Base-by-base conservation (phyloP, 2,888 invertebrate species). In the Bunonema sp. region DNA sequence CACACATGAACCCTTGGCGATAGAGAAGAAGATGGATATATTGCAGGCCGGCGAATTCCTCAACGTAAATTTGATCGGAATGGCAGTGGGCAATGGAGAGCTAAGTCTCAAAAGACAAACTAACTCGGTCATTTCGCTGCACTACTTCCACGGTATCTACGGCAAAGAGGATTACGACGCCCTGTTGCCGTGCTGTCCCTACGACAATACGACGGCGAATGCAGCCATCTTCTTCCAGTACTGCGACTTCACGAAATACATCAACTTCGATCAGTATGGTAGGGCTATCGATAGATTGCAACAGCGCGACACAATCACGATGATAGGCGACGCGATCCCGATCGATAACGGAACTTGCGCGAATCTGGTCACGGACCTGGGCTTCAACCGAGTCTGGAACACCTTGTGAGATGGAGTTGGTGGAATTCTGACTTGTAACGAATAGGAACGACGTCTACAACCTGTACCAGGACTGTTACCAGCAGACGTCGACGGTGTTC, bases 61-160 rank as follows among this genome's bases (percentile, higher is more conserved):
- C 20, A 44, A 47, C 21, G 31, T 61, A 23, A 61, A 61, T 40
- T 45, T 61, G 8, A 46, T 49, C 19, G 61, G 61, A 34, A 54
- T 61, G 52, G 52, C 50, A 2, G 52, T 61, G 20, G 61, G 61
- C 33, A 61, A 61, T 42, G 59, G 59, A 23, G 52, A 54, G 34
- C 40, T 59, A n/a, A n/a, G n/a, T n/a, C n/a, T n/a, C n/a, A n/a
- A n/a, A n/a, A n/a, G n/a, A 20, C 47, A 53, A 40, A 46, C 54
- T 44, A 54, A 52, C 39, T 53, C 55, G 0, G 50, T 49, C 10
- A 50, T 53, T 20, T 46, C 49, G 35, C 42, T 56, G 41, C 46
- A 47, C 23, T 56, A 56, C 41, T 56, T 47, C 46, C 55, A 56
- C 34, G 56, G 56, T 31, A 37, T 52, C 8, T 52, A 46, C 40